Percentiles rank a stretch among this genome's conserved stretches.
Conservation (phyloP, 2,888 invertebrate genomes). For the Byasa hedistus region DNA sequence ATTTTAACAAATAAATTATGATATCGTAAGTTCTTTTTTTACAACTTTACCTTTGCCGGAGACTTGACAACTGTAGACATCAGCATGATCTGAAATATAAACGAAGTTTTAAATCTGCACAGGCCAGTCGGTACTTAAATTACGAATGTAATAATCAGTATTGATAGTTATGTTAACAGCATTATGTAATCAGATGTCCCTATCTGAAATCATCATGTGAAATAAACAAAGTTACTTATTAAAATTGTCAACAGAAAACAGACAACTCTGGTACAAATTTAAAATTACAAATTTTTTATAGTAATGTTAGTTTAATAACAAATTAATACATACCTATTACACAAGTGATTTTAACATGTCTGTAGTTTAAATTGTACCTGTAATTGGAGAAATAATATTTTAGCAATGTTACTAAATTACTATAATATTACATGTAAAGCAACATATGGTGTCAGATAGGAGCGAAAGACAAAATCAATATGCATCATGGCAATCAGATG, state of each 20-base stretch:
- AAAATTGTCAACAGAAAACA: no score
- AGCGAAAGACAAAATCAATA: conserved; percentile 49
- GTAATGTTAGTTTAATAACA: no score
- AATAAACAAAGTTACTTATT: no score
- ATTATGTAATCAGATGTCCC: conserved; percentile 40
- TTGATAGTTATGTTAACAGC: conserved; percentile 39
- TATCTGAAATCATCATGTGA: conserved; percentile 39
- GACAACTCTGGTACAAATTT: no score
- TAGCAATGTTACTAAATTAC: neutral
- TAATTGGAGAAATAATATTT: neutral
- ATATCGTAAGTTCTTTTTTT: no score
- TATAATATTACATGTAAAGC: neutral
- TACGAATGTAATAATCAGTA: conserved; percentile 27
- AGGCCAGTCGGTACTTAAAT: neutral
- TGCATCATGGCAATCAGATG: conserved; percentile 50
- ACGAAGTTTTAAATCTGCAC: neutral
- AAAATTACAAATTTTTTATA: no score
- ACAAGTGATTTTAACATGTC: neutral
- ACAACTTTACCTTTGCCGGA: neutral
- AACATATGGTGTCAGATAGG: conserved; percentile 70
- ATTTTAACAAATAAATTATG: conserved; percentile 1
- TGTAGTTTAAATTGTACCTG: neutral
- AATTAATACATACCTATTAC: neutral
- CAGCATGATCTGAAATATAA: conserved; percentile 3
- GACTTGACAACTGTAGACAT: neutral